Base-by-base conservation (phyloP, 2,113 vertebrate species). In the Alligator mississippiensis region DNA sequence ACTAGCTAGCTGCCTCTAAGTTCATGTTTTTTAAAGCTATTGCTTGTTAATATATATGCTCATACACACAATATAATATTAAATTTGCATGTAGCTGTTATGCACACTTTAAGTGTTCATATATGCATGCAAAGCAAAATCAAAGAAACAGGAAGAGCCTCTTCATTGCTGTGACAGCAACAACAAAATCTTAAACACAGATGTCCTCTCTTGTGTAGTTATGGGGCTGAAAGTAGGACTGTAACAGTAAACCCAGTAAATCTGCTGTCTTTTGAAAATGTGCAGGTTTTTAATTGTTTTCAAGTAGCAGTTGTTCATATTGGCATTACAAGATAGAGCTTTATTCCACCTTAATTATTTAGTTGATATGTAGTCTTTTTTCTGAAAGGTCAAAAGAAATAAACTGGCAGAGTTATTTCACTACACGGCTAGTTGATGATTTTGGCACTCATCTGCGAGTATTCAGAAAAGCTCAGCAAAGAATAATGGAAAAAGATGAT, bases 331-430 rank as follows among this genome's bases (percentile, higher is more conserved):
- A 38, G 5, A 38, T 70, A 34, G n/a, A 5, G 4, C 28, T 34
- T 70, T 55, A 64, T 11, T 30, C 4, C 64, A 27, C 34, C 82
- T 75, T 72, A 17, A 95, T 70, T 84, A 62, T 8, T 30, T 89
- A 77, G 79, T 64, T 34, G 61, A 74, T 92, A 14, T 94, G 77
- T 77, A 84, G 10, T 96, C 68, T 96, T 89, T 93, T 88, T n/a
- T 91, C 90, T 79, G 16, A 21, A 87, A 99, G 99, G 98, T 99
- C 99, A 90, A 99, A 99, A 97, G 99, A 99, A 97, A 99, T 99
- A 97, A 99, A 99, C 98, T 99, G 99, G 99, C 99, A 99, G 97
- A 99, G 99, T 97, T 99, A 99, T 97, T 99, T 99, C 96, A 99
- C 99, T 86, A 99, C 99, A 90, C 98, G 99, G 89, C 98, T 99